A percentile compares a stretch with the other conserved stretches of the same genome.
Conservation (phyloP, 2,888 invertebrate genomes). For the Himalopsyche tibetana region DNA sequence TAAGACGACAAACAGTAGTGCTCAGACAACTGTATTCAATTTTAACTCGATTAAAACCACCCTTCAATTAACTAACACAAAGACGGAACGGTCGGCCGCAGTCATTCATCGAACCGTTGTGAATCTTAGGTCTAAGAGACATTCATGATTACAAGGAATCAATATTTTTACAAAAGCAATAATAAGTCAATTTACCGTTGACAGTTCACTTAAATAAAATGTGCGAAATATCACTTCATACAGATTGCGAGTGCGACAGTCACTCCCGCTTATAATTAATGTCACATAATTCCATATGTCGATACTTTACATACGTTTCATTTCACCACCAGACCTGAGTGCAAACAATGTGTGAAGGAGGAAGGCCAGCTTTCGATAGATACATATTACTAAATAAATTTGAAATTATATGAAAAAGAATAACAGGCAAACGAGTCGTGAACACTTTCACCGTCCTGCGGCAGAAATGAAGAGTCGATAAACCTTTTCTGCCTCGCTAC, state of each 20-base stretch:
- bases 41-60: neutral
- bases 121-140: conserved; percentile 6
- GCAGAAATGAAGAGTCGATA: conserved; percentile 55
- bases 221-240: conserved; percentile 40
- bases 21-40: too few relatives aligned
- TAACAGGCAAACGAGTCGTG: neutral
- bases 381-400: conserved; percentile 56
- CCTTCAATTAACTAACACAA: neutral
- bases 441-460: conserved; percentile 39
- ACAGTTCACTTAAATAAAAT: conserved; percentile 18
- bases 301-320: conserved; percentile 37
- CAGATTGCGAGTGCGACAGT: conserved; percentile 19
- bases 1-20: too few relatives aligned
- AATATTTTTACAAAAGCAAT: neutral
- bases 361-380: conserved; percentile 81
- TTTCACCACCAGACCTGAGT: conserved; percentile 75
- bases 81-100: neutral
- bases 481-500: conserved; percentile 65
- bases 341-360: conserved; percentile 91
- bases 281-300: neutral
- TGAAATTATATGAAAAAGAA: conserved; percentile 14
- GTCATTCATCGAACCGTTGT: neutral
- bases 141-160: neutral
- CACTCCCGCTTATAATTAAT: neutral
- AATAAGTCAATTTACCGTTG: neutral